phyloP scores from a whole-genome alignment of 2,888 invertebrate species.

The Antheraea yamamai region DNA sequence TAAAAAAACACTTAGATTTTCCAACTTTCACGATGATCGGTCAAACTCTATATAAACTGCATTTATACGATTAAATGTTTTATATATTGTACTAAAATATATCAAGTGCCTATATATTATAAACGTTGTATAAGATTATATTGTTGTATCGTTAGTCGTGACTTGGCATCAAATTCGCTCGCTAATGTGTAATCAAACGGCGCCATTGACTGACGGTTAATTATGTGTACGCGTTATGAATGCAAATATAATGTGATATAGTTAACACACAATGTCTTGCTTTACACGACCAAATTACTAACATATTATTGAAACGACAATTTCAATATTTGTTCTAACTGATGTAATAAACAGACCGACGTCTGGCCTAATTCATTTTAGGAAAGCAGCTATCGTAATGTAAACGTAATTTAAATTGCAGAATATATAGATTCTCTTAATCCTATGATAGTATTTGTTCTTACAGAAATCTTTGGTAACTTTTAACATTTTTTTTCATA shows the following conservation, averaged over 20 bases:
- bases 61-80: not conserved
- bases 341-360: not conserved
- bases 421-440: not conserved
- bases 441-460: not conserved
- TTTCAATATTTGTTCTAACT: constrained; percentile 20
- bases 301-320: constrained; percentile 22
- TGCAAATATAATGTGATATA: constrained; percentile 64
- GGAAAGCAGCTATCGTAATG: not conserved
- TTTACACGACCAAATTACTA: constrained; percentile 29
- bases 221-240: constrained; percentile 73
- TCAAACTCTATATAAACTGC: too few species aligned
- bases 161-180: constrained; percentile 72
- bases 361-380: not conserved
- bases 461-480: not conserved
- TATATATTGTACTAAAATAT: not conserved
- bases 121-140: constrained; percentile 32
- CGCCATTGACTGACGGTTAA: constrained; percentile 65
- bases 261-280: constrained; percentile 49
- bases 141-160: constrained; percentile 69
- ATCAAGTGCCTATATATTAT: not conserved
- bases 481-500: constrained; percentile 29
- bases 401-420: not conserved
- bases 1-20: too few species aligned
- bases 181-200: constrained; percentile 75
- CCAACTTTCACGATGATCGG: too few species aligned